phyloP scores from a whole-genome alignment of 2,113 vertebrate genomes.

The Pangasianodon gigas region DNA sequence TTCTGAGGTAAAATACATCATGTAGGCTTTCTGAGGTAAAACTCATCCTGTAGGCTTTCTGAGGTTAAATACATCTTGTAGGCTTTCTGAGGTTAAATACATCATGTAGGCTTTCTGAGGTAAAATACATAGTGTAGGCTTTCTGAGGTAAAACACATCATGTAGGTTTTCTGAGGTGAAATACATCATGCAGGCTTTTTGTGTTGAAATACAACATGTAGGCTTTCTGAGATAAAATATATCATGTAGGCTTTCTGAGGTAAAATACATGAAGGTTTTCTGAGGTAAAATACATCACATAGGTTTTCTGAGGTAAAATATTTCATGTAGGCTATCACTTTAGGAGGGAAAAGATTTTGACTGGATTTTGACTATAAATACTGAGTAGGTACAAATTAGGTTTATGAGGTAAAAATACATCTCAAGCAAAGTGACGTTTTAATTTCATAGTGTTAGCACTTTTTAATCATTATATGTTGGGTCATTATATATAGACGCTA shows the following conservation, averaged over 20 bases:
- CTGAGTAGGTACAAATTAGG: no score
- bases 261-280: not conserved
- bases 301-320: no score
- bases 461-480: not conserved
- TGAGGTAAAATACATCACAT: no score
- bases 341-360: no score
- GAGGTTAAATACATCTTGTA: not conserved
- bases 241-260: not conserved
- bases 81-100: not conserved
- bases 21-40: not conserved
- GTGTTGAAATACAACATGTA: not conserved
- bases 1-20: not conserved
- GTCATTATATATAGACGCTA: not conserved
- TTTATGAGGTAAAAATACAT: no score
- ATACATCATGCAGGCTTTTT: not conserved
- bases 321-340: no score
- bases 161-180: not conserved
- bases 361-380: no score
- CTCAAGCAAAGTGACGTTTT: not conserved
- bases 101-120: not conserved
- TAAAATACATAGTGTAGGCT: not conserved
- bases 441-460: not conserved
- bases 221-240: not conserved
- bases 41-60: not conserved
- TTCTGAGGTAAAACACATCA: not conserved